Base-by-base conservation (phyloP, 2,797 vertebrate species). In the Hippocampus kuda region DNA sequence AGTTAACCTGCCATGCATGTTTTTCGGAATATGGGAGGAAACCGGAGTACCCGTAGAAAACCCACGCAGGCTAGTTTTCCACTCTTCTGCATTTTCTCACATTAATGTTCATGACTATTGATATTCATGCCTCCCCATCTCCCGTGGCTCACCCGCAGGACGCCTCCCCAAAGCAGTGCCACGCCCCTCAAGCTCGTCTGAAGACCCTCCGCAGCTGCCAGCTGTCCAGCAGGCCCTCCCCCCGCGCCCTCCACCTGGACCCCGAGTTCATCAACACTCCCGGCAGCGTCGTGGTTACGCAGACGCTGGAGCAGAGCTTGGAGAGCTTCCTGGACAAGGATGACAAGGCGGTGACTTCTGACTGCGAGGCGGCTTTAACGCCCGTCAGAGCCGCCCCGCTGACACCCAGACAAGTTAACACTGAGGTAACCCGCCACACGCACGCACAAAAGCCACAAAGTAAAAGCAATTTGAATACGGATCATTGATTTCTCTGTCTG, bases 281-380 rank as follows among this genome's bases (percentile, higher is more conserved):
- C 1, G 73, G 71, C 1, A 70, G 70, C 0, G 68, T 3, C 8
- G 6, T 18, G 1, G 71, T 75, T 69, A 69, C 41, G 49, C 76
- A 87, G 71, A 53, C 77, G 2, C 75, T 86, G 26, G 87, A 89
- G 74, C 89, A 88, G 73, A 91, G 84, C 66, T 0, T 79, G 70
- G 85, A 90, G 81, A 84, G 65, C 71, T 89, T 90, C 71, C 88
- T 88, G 78, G 90, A 92, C 61, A 88, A 78, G 15, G 82, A 85
- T 41, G 86, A 89, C 70, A 88, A 81, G 74, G 68, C 75, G 1
- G 75, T 54, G 0, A 69, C 56, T 44, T 87, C 82, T 0, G 85
- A 88, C 76, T 69, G 70, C 0, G 90, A 91, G 75, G 81, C 76
- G 0, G 84, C 79, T 2, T 69, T 89, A 46, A 83, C 88, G 13